Conservation (phyloP, 2,797 vertebrate species). For the Tenualosa ilisha region DNA sequence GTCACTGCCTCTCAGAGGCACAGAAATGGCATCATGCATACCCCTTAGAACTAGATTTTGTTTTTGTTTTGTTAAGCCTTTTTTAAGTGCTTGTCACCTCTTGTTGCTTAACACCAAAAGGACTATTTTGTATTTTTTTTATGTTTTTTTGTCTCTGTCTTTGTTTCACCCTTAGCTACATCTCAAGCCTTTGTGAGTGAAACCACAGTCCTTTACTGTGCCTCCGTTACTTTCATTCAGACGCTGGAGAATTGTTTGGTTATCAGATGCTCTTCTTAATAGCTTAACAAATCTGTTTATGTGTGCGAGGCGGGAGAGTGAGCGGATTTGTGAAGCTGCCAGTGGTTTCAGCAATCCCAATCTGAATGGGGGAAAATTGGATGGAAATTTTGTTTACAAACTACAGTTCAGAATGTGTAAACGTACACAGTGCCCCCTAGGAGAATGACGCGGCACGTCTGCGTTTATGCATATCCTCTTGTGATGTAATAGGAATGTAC, state of each 20-base stretch:
- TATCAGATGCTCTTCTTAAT: slow-evolving; percentile 15
- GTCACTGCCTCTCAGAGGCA: neutral
- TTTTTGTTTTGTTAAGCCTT: slow-evolving; percentile 37
- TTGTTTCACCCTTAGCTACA: neutral
- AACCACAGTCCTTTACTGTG: neutral
- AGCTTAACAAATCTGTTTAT: slow-evolving; percentile 25
- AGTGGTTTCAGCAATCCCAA: neutral
- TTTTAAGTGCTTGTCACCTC: slow-evolving; percentile 23
- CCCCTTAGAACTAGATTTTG: slow-evolving; percentile 40
- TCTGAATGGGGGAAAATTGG: neutral
- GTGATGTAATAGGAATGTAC: neutral
- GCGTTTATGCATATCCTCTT: neutral
- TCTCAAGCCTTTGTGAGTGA: slow-evolving; percentile 5
- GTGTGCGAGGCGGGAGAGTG: neutral
- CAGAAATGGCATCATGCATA: slow-evolving; percentile 7
- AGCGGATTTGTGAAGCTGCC: neutral
- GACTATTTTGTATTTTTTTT: neutral
- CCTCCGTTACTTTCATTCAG: slow-evolving; percentile 13
- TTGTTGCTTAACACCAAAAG: neutral
- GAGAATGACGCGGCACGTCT: neutral
- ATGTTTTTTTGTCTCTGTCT: neutral
- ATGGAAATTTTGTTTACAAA: neutral
- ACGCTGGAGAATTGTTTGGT: slow-evolving; percentile 18
- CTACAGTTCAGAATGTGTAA: neutral
- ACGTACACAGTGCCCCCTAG: neutral